Evolutionary conservation across 2,797 vertebrate genomes (phyloP), one percentile per base, ranked within the genome.

Genomic region (Enteromius paludinosus): DNA sequence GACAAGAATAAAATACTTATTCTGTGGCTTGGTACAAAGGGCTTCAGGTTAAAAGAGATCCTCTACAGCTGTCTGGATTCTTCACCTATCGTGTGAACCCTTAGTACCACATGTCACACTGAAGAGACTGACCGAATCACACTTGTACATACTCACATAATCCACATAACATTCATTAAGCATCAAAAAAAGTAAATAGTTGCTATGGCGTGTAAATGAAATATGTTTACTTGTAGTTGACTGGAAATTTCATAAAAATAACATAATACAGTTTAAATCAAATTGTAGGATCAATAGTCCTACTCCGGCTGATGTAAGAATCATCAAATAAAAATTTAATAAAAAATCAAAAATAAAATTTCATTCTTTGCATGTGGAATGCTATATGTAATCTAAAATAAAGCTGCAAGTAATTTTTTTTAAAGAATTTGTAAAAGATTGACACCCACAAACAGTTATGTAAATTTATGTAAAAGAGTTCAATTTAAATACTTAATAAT

Each of bases 1-100:
- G 59, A 81, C 70, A 81, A 49, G 30, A 64, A 81, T 62, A 74
- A 81, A 72, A 81, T 6, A 74, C 30, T 56, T 72, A 49, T 45
- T 71, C 38, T 61, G 78, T 69, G 11, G 5, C 14, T 69, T 69
- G 64, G 5, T 23, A 80, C 18, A 70, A 70, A 17, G 47, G 23
- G n/a, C 68, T 64, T 33, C 69, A 25, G 69, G 69, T 72, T 52
- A 72, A 81, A 72, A 20, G 15, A 35, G 35, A 38, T 81, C 12
- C 20, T 72, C 12, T 64, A 11, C 69, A 81, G 30, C 56, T 81
- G 69, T 64, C 79, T 71, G 41, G 10, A 72, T 47, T 28, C 10
- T 35, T 73, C 43, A 81, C n/a, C 28, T 33, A 8, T 64, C 33
- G 7, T 20, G 35, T 61, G 38, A 80, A 71, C 71, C 43, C 10